Conservation (phyloP, 2,113 vertebrate species). For the Ameiurus melas region DNA sequence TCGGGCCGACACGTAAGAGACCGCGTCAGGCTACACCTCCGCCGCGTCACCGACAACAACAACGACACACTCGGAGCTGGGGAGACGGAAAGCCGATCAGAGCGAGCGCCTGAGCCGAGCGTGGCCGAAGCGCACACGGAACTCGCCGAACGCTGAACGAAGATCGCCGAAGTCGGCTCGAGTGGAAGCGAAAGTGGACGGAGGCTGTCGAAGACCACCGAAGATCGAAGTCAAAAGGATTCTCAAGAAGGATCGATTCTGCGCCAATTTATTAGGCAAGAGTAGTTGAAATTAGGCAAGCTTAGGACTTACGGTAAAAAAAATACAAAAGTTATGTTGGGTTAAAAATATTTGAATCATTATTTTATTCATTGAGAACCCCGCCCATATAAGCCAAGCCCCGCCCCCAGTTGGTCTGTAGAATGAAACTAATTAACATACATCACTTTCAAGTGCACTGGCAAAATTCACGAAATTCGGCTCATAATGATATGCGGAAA, state of each 20-base stretch:
- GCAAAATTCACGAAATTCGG: too few relatives aligned
- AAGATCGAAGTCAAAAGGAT: not conserved
- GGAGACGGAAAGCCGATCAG: conserved; percentile 57
- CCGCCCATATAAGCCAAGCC: not conserved
- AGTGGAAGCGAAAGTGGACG: not conserved
- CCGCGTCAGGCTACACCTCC: conserved; percentile 99
- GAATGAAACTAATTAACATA: not conserved
- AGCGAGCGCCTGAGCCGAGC: conserved; percentile 51
- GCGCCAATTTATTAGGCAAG: not conserved
- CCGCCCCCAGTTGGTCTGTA: not conserved
- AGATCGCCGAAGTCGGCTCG: conserved; percentile 20
- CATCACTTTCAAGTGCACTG: too few relatives aligned
- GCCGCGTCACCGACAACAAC: conserved; percentile 97
- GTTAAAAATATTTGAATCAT: not conserved
- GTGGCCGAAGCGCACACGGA: conserved; percentile 56
- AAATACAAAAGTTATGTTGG: too few relatives aligned
- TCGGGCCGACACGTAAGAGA: conserved; percentile 99
- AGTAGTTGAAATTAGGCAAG: not conserved
- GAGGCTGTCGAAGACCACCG: not conserved
- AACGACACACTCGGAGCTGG: conserved; percentile 73
- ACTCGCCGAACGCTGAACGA: conserved; percentile 46
- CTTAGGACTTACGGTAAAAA: not conserved
- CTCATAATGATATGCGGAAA: too few relatives aligned
- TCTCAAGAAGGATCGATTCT: not conserved
- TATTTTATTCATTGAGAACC: not conserved